Conservation (phyloP, 2,888 invertebrate species). For the Thalpophila matura region DNA sequence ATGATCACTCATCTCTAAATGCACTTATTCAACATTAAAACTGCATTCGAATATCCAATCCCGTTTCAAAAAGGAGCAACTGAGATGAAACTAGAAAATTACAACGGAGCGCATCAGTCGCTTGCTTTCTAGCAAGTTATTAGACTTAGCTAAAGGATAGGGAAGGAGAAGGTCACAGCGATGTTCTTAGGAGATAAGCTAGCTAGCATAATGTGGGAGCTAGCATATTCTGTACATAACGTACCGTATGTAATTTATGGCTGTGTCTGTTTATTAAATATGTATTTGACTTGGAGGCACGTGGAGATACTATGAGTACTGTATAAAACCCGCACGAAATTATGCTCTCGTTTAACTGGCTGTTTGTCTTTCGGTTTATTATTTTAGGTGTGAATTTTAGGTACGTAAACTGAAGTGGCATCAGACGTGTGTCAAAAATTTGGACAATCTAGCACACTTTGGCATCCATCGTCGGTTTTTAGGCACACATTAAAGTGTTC, state of each 20-base stretch:
- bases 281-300: conserved; percentile 37
- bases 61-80: background rate
- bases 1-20: no score
- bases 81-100: conserved; percentile 25
- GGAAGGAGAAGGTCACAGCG: conserved; percentile 31
- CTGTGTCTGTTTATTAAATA: conserved; percentile 40
- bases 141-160: conserved; percentile 40
- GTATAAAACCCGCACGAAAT: no score
- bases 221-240: conserved; percentile 23
- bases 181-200: conserved; percentile 19
- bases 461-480: no score
- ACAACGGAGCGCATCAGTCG: conserved; percentile 26
- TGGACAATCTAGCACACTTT: no score
- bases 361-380: background rate
- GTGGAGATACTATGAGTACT: conserved; percentile 26
- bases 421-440: no score
- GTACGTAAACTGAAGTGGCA: no score
- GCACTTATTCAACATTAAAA: no score
- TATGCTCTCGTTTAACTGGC: no score
- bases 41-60: background rate
- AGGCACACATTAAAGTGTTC: no score
- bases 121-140: conserved; percentile 37
- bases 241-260: conserved; percentile 41
- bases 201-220: conserved; percentile 32
- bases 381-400: background rate